Conservation (phyloP, 2,888 invertebrate species). For the Nebria salina region DNA sequence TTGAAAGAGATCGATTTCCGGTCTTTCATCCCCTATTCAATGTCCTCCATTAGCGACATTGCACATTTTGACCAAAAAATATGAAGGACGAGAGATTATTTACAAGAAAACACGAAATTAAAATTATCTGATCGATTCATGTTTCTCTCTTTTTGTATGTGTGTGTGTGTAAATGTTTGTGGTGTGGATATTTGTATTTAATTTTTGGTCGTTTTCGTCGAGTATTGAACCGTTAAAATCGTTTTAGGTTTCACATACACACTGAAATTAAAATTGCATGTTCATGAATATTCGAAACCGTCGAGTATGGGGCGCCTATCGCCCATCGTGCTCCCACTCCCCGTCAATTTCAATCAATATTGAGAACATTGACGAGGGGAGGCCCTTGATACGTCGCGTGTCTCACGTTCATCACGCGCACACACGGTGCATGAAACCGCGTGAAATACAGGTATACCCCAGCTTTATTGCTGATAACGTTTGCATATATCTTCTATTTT, state of each 20-base stretch:
- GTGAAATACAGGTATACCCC: conserved; percentile 2
- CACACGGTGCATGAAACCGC: conserved; percentile 9
- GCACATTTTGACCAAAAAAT: conserved; percentile 4
- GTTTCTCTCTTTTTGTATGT: no score
- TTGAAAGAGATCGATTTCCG: conserved; percentile 11
- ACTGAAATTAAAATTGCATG: conserved; percentile 43
- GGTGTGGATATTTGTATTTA: background rate
- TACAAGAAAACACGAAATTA: background rate
- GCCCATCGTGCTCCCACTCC: conserved; percentile 7
- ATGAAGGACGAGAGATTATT: background rate
- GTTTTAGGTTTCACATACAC: conserved; percentile 29
- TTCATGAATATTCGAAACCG: conserved; percentile 43
- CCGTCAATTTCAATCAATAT: conserved; percentile 44
- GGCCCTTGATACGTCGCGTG: background rate
- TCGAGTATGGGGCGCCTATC: conserved; percentile 10
- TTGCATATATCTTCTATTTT: background rate
- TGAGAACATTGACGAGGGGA: background rate
- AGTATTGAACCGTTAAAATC: conserved; percentile 22
- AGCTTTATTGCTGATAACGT: background rate
- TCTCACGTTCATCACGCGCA: background rate
- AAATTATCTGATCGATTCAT: background rate
- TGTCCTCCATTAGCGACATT: background rate
- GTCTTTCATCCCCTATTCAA: background rate
- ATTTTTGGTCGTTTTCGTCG: background rate
- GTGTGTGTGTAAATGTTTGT: no score